Evolutionary conservation across 2,888 invertebrate species (phyloP), one percentile per base, ranked within the genome.

Genomic region (Sesia bembeciformis): DNA sequence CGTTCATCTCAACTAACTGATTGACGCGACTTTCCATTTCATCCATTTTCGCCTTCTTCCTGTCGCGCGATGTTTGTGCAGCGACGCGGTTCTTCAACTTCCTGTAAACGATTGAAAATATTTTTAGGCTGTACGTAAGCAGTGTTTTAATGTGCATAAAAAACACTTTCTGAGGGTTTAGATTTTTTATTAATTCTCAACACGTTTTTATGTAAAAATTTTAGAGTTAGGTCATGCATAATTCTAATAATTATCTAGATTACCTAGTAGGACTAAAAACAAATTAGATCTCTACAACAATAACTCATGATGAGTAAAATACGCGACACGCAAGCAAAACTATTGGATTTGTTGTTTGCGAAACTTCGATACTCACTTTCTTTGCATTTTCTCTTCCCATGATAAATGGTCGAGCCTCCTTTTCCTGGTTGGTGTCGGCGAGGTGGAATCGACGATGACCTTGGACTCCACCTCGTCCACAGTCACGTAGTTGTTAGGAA

Each of bases 71-170:
- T 52, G 97, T 97, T 84, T 99, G 99, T 3, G 99, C 99, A 41
- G 99, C 98, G 40, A 98, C 97, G 63, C 98, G 92, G 79, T 98
- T 98, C 81, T 98, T 98, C 67, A 98, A 79, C 87, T 98, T 98
- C 79, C 98, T 97, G 80, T 40, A 87, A 57, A 53, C 23, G 23
- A 23, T 23, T 23, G 23, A 23, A 62, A 58, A 23, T 1, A 23
- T 23, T 23, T 23, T 23, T 23, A 23, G 23, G 23, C 23, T 23
- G 23, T 23, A 23, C 23, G 23, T 23, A 23, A 1, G 23, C 2
- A 23, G 23, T 23, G 2, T 23, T 23, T 23, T 23, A 23, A 23
- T 23, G 23, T 23, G 23, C 2, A 23, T 2, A 23, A 23, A 1
- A 23, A 23, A 23, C 23, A 2, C 1, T 23, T 23, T 23, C 1